Evolutionary conservation across 2,113 vertebrate species (phyloP).

Genomic region (Brachionichthys hirsutus): DNA sequence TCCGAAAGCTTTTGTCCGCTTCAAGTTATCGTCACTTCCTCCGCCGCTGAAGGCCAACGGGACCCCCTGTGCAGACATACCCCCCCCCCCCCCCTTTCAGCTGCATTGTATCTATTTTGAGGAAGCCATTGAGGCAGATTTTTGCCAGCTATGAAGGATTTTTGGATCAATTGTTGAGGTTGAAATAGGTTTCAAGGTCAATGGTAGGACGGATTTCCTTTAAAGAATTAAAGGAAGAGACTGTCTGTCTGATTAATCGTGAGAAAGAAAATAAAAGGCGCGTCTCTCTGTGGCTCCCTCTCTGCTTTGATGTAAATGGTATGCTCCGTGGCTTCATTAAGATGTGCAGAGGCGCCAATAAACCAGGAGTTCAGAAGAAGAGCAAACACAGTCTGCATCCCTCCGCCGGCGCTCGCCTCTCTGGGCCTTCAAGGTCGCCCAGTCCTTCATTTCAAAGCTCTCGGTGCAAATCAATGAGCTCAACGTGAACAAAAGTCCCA

Average conservation of each 20-base stretch:
- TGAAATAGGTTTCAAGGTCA: constrained; percentile 43
- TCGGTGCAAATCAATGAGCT: constrained; percentile 47
- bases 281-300: constrained; percentile 22
- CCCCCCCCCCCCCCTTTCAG: constrained; percentile 53
- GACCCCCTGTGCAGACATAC: constrained; percentile 35
- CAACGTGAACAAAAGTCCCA: constrained; percentile 29
- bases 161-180: constrained; percentile 19
- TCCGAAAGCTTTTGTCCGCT: constrained; percentile 29
- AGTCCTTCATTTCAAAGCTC: constrained; percentile 50
- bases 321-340: constrained; percentile 27
- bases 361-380: constrained; percentile 18
- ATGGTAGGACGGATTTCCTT: constrained; percentile 5
- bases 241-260: constrained; percentile 15
- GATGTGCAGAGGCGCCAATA: constrained; percentile 7
- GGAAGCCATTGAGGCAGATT: constrained; percentile 27
- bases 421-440: constrained; percentile 48
- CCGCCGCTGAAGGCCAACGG: constrained; percentile 36
- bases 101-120: constrained; percentile 50
- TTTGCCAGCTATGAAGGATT: constrained; percentile 21
- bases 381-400: constrained; percentile 28
- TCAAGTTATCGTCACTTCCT: constrained; percentile 48
- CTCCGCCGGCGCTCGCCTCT: constrained; percentile 9
- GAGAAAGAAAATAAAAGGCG: constrained; percentile 11
- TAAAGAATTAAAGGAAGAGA: constrained; percentile 24
- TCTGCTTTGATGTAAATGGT: constrained; percentile 43